A percentile compares a stretch with the other conserved stretches of the same genome.
These are phyloP conservation scores for Calameuta filiformis DNA, from an alignment of 2,888 invertebrate genomes.

Conservation along the genomic window DNA sequence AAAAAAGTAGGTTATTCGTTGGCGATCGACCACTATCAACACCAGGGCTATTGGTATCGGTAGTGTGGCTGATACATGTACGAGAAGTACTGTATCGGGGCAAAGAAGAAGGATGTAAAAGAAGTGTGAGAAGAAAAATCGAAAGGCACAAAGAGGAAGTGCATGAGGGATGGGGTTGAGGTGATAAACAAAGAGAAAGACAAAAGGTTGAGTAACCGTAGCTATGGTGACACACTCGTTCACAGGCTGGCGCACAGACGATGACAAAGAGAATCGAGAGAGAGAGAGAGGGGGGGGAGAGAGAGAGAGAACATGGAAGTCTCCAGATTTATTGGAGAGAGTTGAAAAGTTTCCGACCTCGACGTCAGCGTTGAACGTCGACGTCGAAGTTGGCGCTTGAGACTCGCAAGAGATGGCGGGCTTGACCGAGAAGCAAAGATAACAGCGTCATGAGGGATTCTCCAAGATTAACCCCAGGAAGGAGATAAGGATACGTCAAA, in stretches of 20 bases:
- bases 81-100: not conserved
- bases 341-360: constrained; percentile 50
- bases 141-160: not conserved
- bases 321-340: constrained; percentile 53
- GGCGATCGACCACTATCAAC: not conserved
- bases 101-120: constrained; percentile 31
- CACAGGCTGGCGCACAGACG: not conserved
- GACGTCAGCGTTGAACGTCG: constrained; percentile 5
- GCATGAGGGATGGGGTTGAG: not conserved
- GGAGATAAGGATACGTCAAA: constrained; percentile 16
- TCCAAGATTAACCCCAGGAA: constrained; percentile 45
- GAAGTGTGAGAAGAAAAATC: not conserved
- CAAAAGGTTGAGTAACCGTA: constrained; percentile 19
- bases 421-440: constrained; percentile 39
- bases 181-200: constrained; percentile 16
- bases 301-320: constrained; percentile 28
- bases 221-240: not conserved
- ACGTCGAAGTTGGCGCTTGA: constrained; percentile 28
- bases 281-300: constrained; percentile 12
- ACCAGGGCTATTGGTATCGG: not conserved
- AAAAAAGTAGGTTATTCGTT: not conserved
- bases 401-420: constrained; percentile 16
- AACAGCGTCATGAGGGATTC: constrained; percentile 46
- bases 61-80: not conserved
- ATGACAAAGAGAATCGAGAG: constrained; percentile 19